These are phyloP conservation scores for Campopleginae sp. DNA, from an alignment of 2,888 invertebrate genomes.

Conservation along the genomic window DNA sequence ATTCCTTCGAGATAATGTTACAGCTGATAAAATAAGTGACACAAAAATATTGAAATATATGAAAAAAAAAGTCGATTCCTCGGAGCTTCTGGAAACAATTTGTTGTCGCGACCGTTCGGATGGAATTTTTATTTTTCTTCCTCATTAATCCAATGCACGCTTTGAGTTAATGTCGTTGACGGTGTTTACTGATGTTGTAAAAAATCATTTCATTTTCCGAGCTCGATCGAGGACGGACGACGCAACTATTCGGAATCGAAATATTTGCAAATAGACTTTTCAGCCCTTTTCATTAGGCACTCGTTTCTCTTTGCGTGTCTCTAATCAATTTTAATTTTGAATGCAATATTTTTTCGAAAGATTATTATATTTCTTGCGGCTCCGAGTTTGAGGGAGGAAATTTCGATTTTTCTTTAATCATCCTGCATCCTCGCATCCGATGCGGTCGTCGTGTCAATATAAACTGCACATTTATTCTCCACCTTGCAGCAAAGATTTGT, in stretches of 20 bases:
- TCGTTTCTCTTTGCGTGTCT: neutral
- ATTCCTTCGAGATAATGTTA: constrained; percentile 20
- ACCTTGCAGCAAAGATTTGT: constrained; percentile 45
- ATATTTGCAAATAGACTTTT: neutral
- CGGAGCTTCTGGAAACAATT: neutral
- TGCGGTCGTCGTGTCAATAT: constrained; percentile 49
- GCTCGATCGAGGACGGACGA: neutral
- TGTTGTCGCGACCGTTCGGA: neutral
- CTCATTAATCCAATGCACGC: neutral
- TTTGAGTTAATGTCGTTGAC: neutral
- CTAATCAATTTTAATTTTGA: neutral
- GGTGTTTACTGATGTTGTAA: neutral
- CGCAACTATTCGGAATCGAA: neutral
- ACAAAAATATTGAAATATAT: neutral
- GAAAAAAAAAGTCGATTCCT: neutral
- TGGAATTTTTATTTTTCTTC: neutral
- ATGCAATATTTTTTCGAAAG: neutral
- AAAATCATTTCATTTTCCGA: neutral
- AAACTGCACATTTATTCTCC: constrained; percentile 39
- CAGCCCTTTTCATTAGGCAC: neutral
- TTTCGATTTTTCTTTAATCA: neutral
- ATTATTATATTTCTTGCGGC: neutral
- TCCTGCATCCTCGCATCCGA: constrained; percentile 34
- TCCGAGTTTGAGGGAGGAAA: neutral
- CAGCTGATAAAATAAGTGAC: constrained; percentile 21